Percentiles rank a stretch among this genome's conserved stretches.
These are phyloP conservation scores for Ips typographus DNA, from an alignment of 1,140 invertebrate species.

Conservation along the genomic window DNA sequence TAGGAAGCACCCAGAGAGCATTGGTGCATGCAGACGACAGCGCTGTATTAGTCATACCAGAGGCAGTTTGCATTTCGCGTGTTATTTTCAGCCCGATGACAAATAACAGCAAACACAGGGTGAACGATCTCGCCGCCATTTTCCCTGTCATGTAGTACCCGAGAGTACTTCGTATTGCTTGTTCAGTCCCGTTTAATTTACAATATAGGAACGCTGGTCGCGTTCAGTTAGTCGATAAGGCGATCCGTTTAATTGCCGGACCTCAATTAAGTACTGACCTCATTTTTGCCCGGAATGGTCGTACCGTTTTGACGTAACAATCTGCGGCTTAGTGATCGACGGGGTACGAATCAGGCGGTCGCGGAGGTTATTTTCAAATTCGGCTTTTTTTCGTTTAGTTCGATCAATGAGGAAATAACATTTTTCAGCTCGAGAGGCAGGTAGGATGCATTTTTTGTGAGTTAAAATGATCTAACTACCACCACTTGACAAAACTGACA, in stretches of 20 bases:
- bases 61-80: slow-evolving; percentile 15
- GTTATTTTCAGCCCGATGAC: slow-evolving; percentile 26
- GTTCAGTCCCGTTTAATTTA: slow-evolving; percentile 13
- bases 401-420: no score
- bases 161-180: slow-evolving; percentile 4
- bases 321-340: slow-evolving; percentile 4
- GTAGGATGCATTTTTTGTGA: no score
- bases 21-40: slow-evolving; percentile 1
- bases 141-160: slow-evolving; percentile 16
- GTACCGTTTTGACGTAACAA: neutral
- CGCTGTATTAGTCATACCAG: slow-evolving; percentile 13
- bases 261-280: slow-evolving; percentile 22
- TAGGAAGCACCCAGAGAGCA: neutral
- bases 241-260: slow-evolving; percentile 14
- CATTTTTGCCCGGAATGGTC: neutral
- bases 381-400: no score
- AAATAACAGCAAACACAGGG: slow-evolving; percentile 22
- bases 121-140: slow-evolving; percentile 23
- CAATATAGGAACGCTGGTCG: slow-evolving; percentile 11
- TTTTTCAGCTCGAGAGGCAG: no score
- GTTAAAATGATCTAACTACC: no score
- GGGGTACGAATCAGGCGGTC: no score
- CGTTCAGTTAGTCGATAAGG: slow-evolving; percentile 11
- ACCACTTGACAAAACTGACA: no score
- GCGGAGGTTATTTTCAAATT: no score